phyloP scores from a whole-genome alignment of 2,888 invertebrate genomes.

The Pterostichus madidus region DNA sequence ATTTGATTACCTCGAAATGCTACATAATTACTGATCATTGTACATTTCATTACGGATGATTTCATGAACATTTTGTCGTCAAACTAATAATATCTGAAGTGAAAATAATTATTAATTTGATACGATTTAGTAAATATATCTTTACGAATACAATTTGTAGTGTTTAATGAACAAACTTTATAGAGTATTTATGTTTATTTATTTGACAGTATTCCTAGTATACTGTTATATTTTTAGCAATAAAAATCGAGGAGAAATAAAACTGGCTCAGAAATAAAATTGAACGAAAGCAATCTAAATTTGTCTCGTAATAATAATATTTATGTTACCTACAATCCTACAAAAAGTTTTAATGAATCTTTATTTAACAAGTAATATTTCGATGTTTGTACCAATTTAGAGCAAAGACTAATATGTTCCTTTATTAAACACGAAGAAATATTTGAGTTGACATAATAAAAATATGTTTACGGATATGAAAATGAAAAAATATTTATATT shows the following conservation, averaged over 20 bases:
- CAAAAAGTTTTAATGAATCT: slow-evolving; percentile 14
- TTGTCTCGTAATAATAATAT: slow-evolving; percentile 50
- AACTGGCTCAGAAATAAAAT: slow-evolving; percentile 37
- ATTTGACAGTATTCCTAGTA: slow-evolving; percentile 13
- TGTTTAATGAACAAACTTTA: background rate
- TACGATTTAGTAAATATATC: background rate
- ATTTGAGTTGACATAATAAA: background rate
- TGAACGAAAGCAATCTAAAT: slow-evolving; percentile 50
- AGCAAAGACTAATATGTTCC: background rate
- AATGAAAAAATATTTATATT: slow-evolving; percentile 1
- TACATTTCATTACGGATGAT: slow-evolving; percentile 6
- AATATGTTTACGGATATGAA: slow-evolving; percentile 6
- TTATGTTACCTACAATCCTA: slow-evolving; percentile 44
- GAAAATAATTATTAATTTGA: background rate
- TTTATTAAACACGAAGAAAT: too few relatives aligned
- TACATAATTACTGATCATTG: slow-evolving; percentile 11
- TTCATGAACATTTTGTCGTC: slow-evolving; percentile 34
- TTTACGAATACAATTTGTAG: background rate
- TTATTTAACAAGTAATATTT: slow-evolving; percentile 15
- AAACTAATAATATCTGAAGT: background rate
- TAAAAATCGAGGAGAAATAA: slow-evolving; percentile 33
- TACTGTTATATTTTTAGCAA: slow-evolving; percentile 19
- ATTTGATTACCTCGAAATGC: slow-evolving; percentile 40
- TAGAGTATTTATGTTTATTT: background rate
- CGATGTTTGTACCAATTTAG: background rate